Evolutionary conservation across 92 coral and sea anemone genomes (phyloP).

Genomic region (Phenganax subtilis): DNA sequence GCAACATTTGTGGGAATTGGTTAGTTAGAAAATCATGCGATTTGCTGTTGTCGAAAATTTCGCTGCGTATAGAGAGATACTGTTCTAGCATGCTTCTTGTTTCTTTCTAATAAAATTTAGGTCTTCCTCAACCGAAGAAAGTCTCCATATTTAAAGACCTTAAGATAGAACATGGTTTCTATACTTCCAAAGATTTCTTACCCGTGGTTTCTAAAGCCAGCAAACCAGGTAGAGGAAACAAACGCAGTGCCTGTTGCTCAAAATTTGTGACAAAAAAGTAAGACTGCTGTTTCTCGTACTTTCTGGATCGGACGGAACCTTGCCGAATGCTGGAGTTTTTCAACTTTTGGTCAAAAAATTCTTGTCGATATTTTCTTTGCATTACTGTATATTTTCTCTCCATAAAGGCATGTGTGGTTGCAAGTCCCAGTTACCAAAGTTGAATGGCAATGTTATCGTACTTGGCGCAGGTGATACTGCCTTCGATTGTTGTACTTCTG

Average conservation of each 20-base stretch:
- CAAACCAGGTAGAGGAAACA: constrained; percentile 68
- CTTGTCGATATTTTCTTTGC: neutral
- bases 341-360: neutral
- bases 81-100: neutral
- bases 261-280: no score
- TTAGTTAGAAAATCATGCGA: constrained; percentile 24
- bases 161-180: constrained; percentile 67
- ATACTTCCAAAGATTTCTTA: constrained; percentile 83
- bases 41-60: neutral
- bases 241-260: no score
- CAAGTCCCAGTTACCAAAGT: constrained; percentile 75
- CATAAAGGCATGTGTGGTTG: constrained; percentile 90
- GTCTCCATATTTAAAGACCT: constrained; percentile 78
- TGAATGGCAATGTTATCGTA: constrained; percentile 79
- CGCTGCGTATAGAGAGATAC: neutral
- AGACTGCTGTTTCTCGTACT: no score
- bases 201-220: constrained; percentile 88
- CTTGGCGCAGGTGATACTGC: constrained; percentile 98
- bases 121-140: constrained; percentile 93
- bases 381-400: neutral
- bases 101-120: constrained; percentile 33
- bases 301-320: no score
- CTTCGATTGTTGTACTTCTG: constrained; percentile 96
- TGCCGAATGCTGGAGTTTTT: no score
- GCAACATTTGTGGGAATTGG: constrained; percentile 92